Base-by-base conservation (phyloP, 2,113 vertebrate genomes). In the Callithrix jacchus region DNA sequence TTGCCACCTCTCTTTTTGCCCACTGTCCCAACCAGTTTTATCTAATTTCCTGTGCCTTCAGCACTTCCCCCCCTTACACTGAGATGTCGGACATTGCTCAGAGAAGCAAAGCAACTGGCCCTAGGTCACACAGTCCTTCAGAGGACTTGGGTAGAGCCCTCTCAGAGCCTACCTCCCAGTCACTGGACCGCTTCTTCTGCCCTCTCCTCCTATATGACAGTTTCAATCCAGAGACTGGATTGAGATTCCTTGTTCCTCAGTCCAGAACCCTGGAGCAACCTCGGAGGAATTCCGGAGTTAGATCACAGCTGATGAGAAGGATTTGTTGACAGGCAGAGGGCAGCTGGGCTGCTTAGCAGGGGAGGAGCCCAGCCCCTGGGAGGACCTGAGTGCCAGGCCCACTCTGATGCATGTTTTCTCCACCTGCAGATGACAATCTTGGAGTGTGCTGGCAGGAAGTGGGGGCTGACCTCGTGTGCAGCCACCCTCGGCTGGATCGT, bases 361-460 rank as follows among this genome's bases (percentile, higher is more conserved):
- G 61, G 32, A 25, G 45, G 56, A 70, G 23, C 18, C 10, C 23
- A 68, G 68, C 37, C 23, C 56, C n/a, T 3, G 25, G 68, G 27
- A 89, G 16, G 76, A 35, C 2, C 64, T 0, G 0, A 37, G 73
- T 25, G 14, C 32, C 30, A 5, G 68, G 42, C 58, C 56, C 27
- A 2, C 14, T 71, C 70, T 90, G 56, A 91, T 21, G 5, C 42
- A 4, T 37, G 42, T 37, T 56, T 27, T 95, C 58, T 66, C 17
- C 52, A 14, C 90, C n/a, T 58, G 2, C 97, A 99, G 99, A 99
- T 66, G 99, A 99, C 90, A 98, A 98, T 93, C 93, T 99, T 94
- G 99, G 99, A 0, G 96, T 99, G 82, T 99, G 99, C 98, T 99
- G 99, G 99, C 99, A 99, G 98, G 98, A 99, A 4, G 98, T 99